Conservation (phyloP, 1,140 invertebrate genomes). For the Gonioctena quinquepunctata region DNA sequence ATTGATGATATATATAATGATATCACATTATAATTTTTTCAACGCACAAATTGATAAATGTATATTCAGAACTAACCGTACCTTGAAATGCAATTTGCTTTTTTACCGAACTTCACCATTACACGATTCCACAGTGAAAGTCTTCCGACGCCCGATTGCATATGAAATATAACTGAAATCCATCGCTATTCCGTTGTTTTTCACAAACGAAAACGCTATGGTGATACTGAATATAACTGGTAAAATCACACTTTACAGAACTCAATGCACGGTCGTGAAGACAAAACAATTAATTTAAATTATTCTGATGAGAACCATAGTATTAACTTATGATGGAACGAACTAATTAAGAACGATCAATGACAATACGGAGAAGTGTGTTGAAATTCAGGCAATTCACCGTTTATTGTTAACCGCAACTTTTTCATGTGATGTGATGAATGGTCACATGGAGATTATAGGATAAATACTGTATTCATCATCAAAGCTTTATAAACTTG, state of each 20-base stretch:
- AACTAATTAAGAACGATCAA: neutral
- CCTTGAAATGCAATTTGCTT: neutral
- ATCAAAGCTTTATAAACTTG: no score
- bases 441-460: no score
- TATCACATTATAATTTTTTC: no score
- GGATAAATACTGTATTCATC: no score
- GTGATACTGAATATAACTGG: constrained; percentile 12
- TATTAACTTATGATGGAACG: neutral
- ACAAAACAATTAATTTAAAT: neutral
- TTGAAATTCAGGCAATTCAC: no score
- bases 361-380: no score
- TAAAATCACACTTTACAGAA: neutral
- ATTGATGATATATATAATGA: no score
- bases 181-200: neutral
- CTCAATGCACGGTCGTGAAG: no score
- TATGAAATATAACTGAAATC: neutral
- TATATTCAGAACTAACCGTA: no score
- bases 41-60: no score
- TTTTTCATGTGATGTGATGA: no score
- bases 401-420: no score
- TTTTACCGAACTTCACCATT: neutral
- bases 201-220: neutral
- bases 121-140: neutral
- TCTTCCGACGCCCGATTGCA: neutral
- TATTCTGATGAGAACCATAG: neutral